Percentiles rank a stretch among this genome's conserved stretches.
Conservation (phyloP, 1,140 invertebrate species). For the Habropoda laboriosa region DNA sequence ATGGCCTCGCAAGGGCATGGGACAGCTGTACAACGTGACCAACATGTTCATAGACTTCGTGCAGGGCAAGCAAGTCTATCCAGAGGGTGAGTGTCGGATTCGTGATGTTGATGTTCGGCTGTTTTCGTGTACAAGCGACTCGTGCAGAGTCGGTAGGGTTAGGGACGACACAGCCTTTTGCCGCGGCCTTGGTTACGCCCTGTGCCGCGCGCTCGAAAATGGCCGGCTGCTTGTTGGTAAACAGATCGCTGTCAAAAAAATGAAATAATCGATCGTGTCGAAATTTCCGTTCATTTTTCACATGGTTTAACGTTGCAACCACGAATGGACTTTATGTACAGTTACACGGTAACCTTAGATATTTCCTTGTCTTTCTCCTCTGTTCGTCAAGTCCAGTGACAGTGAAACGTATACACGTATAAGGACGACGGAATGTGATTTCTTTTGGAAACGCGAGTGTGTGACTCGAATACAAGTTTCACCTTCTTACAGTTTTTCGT, state of each 20-base stretch:
- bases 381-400: too few species aligned
- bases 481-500: not conserved
- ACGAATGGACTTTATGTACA: too few species aligned
- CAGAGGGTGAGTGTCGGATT: conserved; percentile 80
- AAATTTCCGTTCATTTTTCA: too few species aligned
- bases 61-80: conserved; percentile 81
- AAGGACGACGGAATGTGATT: not conserved
- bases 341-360: too few species aligned
- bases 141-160: conserved; percentile 31
- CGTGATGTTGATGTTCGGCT: too few species aligned
- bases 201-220: conserved; percentile 68
- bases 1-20: conserved; percentile 84
- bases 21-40: conserved; percentile 86
- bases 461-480: not conserved
- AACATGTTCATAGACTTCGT: conserved; percentile 84
- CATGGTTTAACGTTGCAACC: too few species aligned
- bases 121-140: not conserved
- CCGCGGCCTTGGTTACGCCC: conserved; percentile 69
- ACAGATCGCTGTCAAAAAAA: conserved; percentile 58
- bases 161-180: conserved; percentile 41
- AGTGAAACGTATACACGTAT: too few species aligned
- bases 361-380: too few species aligned
- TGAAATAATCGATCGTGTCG: not conserved
- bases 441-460: not conserved
- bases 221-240: conserved; percentile 68